Conservation (phyloP, 2,113 vertebrate genomes). For the Illadopsis cleaveri region DNA sequence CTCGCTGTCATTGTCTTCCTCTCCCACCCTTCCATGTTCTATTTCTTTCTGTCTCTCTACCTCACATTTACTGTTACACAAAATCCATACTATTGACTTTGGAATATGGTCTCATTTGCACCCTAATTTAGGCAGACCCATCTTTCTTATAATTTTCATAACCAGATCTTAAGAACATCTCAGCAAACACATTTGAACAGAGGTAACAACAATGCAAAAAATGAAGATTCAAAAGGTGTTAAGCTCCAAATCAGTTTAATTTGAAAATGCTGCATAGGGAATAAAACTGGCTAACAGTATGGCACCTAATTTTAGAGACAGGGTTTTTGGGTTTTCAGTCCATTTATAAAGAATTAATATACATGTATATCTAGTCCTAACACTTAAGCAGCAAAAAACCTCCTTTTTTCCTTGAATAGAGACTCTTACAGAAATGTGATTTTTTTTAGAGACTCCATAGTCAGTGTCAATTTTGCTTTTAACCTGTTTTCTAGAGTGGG, state of each 20-base stretch:
- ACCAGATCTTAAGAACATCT: background rate
- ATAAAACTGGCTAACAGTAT: background rate
- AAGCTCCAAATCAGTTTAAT: background rate
- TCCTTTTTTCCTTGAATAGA: background rate
- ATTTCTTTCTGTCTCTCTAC: background rate
- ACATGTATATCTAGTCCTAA: background rate
- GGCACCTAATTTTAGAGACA: background rate
- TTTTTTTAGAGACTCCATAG: background rate
- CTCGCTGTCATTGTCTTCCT: background rate
- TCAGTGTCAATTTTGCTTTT: background rate
- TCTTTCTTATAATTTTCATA: background rate
- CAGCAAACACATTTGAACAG: background rate
- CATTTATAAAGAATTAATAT: background rate
- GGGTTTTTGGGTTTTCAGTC: background rate
- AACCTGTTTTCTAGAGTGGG: background rate
- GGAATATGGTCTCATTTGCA: background rate
- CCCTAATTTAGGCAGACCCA: background rate
- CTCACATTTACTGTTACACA: background rate
- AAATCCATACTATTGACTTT: background rate
- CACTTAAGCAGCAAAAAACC: background rate
- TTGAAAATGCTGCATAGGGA: background rate
- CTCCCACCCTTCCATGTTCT: background rate
- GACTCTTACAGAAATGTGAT: background rate
- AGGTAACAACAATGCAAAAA: background rate
- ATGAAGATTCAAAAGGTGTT: background rate